phyloP scores from a whole-genome alignment of 2,113 vertebrate genomes.

The Varanus komodoensis region DNA sequence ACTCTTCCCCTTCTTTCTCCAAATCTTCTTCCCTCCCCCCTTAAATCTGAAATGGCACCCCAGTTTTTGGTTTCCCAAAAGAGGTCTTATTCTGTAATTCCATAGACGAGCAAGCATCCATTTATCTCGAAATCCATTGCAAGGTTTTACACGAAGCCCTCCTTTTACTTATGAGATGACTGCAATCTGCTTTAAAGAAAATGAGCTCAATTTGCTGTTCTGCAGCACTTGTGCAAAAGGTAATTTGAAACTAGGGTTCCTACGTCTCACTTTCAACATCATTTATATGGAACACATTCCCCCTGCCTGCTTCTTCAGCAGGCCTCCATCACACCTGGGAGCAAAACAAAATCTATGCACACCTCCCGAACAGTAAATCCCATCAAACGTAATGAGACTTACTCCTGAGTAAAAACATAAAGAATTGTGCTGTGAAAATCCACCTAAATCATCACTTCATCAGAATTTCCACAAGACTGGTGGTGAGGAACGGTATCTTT shows the following conservation, averaged over 20 bases:
- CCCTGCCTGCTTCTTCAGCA: not conserved
- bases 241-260: conserved; percentile 10
- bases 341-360: not conserved
- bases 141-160: not conserved
- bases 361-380: not conserved
- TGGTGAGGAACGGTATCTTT: too few relatives aligned
- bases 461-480: not conserved
- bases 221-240: not conserved
- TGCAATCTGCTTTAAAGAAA: not conserved
- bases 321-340: not conserved
- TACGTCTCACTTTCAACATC: not conserved
- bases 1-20: not conserved
- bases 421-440: not conserved
- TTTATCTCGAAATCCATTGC: not conserved
- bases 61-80: not conserved
- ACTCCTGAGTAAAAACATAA: not conserved
- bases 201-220: conserved; percentile 5
- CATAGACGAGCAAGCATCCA: not conserved
- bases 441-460: not conserved
- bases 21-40: not conserved
- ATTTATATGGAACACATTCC: not conserved
- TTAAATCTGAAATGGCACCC: not conserved
- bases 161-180: not conserved
- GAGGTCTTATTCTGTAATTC: not conserved
- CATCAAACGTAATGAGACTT: not conserved